phyloP scores from a whole-genome alignment of 1,140 invertebrate species.

The Capitella teleta region DNA sequence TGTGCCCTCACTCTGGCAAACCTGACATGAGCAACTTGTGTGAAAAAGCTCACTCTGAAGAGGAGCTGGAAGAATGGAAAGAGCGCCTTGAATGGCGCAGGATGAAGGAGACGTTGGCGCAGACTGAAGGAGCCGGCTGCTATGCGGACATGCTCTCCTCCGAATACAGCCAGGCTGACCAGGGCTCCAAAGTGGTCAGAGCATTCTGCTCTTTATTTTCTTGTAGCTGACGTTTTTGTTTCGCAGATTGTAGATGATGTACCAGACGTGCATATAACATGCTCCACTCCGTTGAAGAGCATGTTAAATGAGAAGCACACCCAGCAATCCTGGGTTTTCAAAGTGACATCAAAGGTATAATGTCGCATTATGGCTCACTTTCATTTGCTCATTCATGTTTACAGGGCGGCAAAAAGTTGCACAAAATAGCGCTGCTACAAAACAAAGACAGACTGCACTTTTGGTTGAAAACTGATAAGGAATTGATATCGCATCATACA shows the following conservation, averaged over 20 bases:
- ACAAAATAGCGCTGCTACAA: conserved; percentile 25
- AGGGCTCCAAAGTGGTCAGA: conserved; percentile 23
- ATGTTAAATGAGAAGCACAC: background rate
- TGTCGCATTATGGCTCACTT: background rate
- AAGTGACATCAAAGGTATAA: conserved; percentile 1
- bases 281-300: background rate
- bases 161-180: conserved; percentile 23
- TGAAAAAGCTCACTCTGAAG: conserved; percentile 29
- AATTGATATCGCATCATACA: conserved; percentile 18
- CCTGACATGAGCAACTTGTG: conserved; percentile 35
- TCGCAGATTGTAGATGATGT: background rate
- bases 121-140: conserved; percentile 29
- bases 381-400: background rate
- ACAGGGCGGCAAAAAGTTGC: conserved; percentile 10
- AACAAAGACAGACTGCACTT: conserved; percentile 34
- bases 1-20: conserved; percentile 29
- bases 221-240: background rate
- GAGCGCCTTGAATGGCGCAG: conserved; percentile 31
- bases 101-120: conserved; percentile 30
- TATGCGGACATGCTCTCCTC: conserved; percentile 33
- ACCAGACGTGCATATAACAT: background rate
- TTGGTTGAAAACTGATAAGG: conserved; percentile 12
- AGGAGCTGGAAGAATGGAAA: conserved; percentile 36
- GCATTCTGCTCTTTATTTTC: background rate
- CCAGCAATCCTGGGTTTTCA: background rate